A percentile compares a stretch with the other conserved stretches of the same genome.
These are phyloP conservation scores for Girardinichthys multiradiatus DNA, from an alignment of 2,113 vertebrate genomes.

Conservation along the genomic window DNA sequence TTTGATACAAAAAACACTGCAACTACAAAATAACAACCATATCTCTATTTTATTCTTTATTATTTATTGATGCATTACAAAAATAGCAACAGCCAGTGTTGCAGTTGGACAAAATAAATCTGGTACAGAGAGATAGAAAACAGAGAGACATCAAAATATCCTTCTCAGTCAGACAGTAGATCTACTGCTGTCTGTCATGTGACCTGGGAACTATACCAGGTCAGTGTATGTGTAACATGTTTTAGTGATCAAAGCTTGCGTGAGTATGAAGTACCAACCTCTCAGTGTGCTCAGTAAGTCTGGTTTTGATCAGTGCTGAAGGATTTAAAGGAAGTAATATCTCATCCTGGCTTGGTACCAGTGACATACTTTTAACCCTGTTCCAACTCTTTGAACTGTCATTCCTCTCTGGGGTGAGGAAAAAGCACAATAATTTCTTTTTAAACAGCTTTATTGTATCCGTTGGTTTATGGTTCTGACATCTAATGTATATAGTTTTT, in stretches of 20 bases:
- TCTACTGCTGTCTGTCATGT: constrained; percentile 31
- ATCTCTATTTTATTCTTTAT: constrained; percentile 11
- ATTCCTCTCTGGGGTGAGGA: constrained; percentile 22
- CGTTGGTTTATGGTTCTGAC: constrained; percentile 13
- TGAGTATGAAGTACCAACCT: constrained; percentile 27
- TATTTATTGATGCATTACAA: constrained; percentile 33
- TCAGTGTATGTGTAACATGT: constrained; percentile 43
- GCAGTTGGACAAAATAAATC: constrained; percentile 14
- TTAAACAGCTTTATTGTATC: constrained; percentile 28
- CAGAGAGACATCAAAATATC: background rate
- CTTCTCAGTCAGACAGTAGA: constrained; percentile 18
- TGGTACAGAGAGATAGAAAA: constrained; percentile 1
- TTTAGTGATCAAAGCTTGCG: constrained; percentile 40
- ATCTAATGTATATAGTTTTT: constrained; percentile 10
- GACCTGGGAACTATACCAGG: constrained; percentile 28
- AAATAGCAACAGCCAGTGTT: constrained; percentile 16
- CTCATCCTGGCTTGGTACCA: constrained; percentile 68
- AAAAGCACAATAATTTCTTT: constrained; percentile 22
- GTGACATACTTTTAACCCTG: constrained; percentile 67
- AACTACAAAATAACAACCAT: background rate
- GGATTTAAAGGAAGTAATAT: constrained; percentile 74
- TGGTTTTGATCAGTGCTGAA: constrained; percentile 66
- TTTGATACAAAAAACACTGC: background rate
- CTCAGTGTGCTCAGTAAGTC: constrained; percentile 36
- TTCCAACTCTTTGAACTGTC: constrained; percentile 61